Conservation (phyloP, 2,888 invertebrate genomes). For the Ashinkailepas kermadecensis region DNA sequence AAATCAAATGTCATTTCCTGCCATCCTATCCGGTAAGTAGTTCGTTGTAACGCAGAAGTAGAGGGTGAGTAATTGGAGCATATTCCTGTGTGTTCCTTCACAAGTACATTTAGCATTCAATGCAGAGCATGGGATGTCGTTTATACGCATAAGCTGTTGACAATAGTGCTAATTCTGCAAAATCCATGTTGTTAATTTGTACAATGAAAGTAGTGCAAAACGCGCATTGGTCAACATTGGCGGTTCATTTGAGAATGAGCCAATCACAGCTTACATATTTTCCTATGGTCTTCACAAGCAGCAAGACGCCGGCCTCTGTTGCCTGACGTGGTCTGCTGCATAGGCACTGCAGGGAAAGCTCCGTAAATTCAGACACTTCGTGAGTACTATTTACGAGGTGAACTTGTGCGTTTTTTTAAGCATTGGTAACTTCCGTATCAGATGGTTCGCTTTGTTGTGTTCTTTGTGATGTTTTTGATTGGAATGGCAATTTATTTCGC, state of each 20-base stretch:
- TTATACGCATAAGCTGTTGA: no score
- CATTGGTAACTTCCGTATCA: neutral
- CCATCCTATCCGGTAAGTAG: neutral
- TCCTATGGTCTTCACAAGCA: neutral
- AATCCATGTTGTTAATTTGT: neutral
- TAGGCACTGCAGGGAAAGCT: neutral
- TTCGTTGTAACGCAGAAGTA: neutral
- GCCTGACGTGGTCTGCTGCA: neutral
- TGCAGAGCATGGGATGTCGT: no score
- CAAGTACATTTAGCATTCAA: no score
- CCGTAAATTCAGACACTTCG: neutral
- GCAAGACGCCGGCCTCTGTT: neutral
- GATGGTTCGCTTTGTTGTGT: neutral
- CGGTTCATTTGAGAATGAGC: neutral
- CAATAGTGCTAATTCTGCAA: neutral
- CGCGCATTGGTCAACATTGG: neutral
- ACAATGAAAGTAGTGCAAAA: neutral
- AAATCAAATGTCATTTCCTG: neutral
- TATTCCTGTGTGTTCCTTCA: no score
- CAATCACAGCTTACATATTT: neutral
- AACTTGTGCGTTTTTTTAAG: neutral
- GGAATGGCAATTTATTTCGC: neutral
- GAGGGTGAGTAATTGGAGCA: no score
- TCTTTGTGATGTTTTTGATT: neutral
- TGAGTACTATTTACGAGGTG: neutral